A percentile compares a stretch with the other conserved stretches of the same genome.
Conservation (phyloP, 2,888 invertebrate genomes). For the Cremastinae sp. region DNA sequence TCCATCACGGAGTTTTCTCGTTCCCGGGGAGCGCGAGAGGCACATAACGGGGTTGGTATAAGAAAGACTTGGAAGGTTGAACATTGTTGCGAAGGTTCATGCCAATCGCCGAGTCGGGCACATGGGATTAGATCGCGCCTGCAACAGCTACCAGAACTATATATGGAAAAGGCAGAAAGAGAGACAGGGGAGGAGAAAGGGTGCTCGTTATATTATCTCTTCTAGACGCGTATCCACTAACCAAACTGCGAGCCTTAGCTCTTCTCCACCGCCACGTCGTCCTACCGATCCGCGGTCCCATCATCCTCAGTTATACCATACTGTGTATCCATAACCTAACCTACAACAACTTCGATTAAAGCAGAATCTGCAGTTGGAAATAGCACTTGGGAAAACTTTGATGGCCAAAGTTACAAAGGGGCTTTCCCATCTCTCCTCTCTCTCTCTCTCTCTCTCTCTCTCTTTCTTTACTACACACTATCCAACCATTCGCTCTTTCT, state of each 20-base stretch:
- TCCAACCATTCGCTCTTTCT: background rate
- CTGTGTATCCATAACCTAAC: constrained; percentile 44
- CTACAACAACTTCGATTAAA: constrained; percentile 59
- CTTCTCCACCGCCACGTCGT: constrained; percentile 17
- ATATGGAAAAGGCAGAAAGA: background rate
- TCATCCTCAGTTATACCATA: constrained; percentile 47
- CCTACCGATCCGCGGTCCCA: constrained; percentile 43
- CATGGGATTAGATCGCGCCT: constrained; percentile 22
- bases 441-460: constrained; percentile 1
- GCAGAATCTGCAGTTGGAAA: constrained; percentile 58
- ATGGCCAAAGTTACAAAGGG: constrained; percentile 58
- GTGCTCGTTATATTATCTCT: constrained; percentile 42
- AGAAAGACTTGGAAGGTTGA: background rate
- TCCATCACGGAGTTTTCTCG: constrained; percentile 37
- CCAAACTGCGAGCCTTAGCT: constrained; percentile 21
- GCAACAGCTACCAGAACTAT: constrained; percentile 49
- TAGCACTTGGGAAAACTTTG: constrained; percentile 61
- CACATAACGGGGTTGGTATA: background rate
- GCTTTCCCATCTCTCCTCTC: constrained; percentile 13
- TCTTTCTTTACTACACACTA: background rate
- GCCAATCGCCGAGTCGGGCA: constrained; percentile 19
- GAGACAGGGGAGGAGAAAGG: background rate
- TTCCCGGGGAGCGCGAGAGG: background rate
- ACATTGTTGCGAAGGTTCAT: background rate
- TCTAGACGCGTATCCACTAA: constrained; percentile 32